Percentiles rank a stretch among this genome's conserved stretches.
phyloP scores from a whole-genome alignment of 1,140 invertebrate genomes.

The Stenopsyche tienmushanensis region DNA sequence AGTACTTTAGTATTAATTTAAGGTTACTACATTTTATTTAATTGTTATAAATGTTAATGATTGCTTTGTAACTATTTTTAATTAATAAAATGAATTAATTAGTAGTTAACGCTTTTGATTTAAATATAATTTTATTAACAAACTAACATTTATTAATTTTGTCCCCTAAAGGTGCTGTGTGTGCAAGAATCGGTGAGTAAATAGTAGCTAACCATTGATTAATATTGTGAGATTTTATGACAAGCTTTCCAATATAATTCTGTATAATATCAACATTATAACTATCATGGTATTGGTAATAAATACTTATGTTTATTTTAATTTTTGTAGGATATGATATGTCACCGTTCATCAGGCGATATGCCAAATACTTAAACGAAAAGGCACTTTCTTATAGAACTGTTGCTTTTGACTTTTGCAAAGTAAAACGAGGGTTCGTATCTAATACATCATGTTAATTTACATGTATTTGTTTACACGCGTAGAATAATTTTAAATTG shows the following conservation, averaged over 20 bases:
- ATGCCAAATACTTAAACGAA: constrained; percentile 98
- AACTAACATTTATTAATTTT: constrained; percentile 38
- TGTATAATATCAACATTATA: background rate
- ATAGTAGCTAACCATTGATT: constrained; percentile 7
- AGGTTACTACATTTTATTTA: too few species aligned
- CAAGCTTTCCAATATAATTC: background rate
- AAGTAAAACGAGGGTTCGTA: constrained; percentile 95
- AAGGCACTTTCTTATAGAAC: constrained; percentile 97
- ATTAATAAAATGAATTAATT: constrained; percentile 3
- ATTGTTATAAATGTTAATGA: too few species aligned
- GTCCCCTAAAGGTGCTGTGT: constrained; percentile 54
- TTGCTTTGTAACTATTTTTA: too few species aligned
- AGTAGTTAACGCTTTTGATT: background rate
- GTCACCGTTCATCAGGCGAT: constrained; percentile 97
- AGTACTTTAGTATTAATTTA: too few species aligned
- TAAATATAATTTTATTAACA: constrained; percentile 8
- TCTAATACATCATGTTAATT: constrained; percentile 2
- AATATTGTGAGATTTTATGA: background rate
- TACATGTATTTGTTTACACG: background rate
- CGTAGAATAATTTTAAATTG: background rate
- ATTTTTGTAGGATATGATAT: constrained; percentile 91
- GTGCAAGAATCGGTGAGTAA: constrained; percentile 56
- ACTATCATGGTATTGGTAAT: constrained; percentile 9
- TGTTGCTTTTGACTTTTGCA: constrained; percentile 99
- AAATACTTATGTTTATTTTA: constrained; percentile 25